Evolutionary conservation across 2,888 invertebrate species (phyloP).

Genomic region (Apotomis turbidana): DNA sequence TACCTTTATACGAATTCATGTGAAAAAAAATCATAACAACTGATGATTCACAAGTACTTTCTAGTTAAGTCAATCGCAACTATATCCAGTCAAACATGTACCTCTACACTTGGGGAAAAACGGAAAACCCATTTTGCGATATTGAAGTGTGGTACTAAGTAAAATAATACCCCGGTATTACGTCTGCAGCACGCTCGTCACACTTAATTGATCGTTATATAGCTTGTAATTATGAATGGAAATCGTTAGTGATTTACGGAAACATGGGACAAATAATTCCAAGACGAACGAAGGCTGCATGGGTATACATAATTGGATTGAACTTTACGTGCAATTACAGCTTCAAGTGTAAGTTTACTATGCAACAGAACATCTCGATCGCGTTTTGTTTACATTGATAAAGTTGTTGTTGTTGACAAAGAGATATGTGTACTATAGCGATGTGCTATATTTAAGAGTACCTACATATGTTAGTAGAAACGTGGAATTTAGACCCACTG

Average conservation of each 20-base stretch:
- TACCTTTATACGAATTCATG: too few species aligned
- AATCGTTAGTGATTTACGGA: slow-evolving; percentile 45
- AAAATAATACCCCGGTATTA: slow-evolving; percentile 19
- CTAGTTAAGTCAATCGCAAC: neutral
- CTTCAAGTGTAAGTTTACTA: too few species aligned
- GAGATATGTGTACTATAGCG: too few species aligned
- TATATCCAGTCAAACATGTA: slow-evolving; percentile 6
- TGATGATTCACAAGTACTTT: neutral
- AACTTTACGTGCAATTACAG: slow-evolving; percentile 22
- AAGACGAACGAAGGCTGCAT: slow-evolving; percentile 50
- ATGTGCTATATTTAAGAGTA: too few species aligned
- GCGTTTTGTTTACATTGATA: too few species aligned
- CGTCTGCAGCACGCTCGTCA: slow-evolving; percentile 21
- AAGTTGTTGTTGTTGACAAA: too few species aligned
- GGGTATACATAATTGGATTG: slow-evolving; percentile 37
- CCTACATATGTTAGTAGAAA: too few species aligned
- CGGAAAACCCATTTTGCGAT: neutral
- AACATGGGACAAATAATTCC: slow-evolving; percentile 52
- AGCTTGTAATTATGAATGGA: slow-evolving; percentile 44
- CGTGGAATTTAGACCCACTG: too few species aligned
- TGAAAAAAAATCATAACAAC: neutral
- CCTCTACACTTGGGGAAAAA: slow-evolving; percentile 13
- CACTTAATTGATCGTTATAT: slow-evolving; percentile 25
- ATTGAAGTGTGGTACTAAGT: neutral
- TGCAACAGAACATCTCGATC: too few species aligned